Evolutionary conservation across 2,888 invertebrate genomes (phyloP).

Genomic region (Calephelis perditalis): DNA sequence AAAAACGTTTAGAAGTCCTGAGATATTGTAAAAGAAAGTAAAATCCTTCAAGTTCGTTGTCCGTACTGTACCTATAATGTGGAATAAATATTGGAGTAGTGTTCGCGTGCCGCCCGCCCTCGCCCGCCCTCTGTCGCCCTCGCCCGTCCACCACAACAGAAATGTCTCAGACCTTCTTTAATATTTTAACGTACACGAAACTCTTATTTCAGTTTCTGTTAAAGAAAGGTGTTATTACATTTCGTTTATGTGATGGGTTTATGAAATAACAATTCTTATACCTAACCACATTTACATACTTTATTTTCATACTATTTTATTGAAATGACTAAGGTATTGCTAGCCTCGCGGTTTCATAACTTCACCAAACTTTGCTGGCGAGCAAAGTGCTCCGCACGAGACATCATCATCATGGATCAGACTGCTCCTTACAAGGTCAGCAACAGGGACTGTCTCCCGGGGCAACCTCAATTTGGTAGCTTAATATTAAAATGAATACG

Average conservation of each 20-base stretch:
- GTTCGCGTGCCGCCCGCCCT: slow-evolving; percentile 48
- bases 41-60: slow-evolving; percentile 53
- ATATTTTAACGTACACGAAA: slow-evolving; percentile 22
- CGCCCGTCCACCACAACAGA: slow-evolving; percentile 20
- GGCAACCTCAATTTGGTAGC: too few relatives aligned
- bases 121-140: not conserved
- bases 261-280: too few relatives aligned
- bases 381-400: too few relatives aligned
- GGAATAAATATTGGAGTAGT: slow-evolving; percentile 30
- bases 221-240: slow-evolving; percentile 4
- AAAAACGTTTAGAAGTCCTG: slow-evolving; percentile 22
- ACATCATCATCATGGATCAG: too few relatives aligned
- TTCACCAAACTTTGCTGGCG: too few relatives aligned
- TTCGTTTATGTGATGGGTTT: not conserved
- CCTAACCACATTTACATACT: too few relatives aligned
- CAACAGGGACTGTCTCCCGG: too few relatives aligned
- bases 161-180: slow-evolving; percentile 28
- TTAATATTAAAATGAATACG: too few relatives aligned
- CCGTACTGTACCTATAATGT: slow-evolving; percentile 36
- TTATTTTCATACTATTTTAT: too few relatives aligned
- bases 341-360: too few relatives aligned
- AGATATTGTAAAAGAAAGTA: slow-evolving; percentile 36
- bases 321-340: too few relatives aligned
- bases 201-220: slow-evolving; percentile 18
- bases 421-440: too few relatives aligned